Percentiles rank a stretch among this genome's conserved stretches.
Conservation (phyloP, 1,140 invertebrate species). For the Frieseomelitta varia region DNA sequence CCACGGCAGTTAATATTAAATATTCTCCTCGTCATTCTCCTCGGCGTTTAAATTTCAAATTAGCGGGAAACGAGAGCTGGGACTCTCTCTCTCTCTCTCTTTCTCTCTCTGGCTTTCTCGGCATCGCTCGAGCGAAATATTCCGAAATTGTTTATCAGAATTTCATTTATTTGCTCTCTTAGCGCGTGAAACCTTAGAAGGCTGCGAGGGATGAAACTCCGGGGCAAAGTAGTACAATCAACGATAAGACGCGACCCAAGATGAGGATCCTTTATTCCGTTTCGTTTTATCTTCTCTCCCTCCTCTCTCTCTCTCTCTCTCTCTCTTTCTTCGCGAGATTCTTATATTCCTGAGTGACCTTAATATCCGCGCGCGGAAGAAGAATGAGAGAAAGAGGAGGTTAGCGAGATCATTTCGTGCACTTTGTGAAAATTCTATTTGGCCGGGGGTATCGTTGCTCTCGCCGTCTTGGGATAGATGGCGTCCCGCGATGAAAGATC, state of each 20-base stretch:
- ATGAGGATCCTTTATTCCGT: constrained; percentile 35
- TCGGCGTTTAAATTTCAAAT: background rate
- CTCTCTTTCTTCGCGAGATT: background rate
- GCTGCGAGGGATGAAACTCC: background rate
- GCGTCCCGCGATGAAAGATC: constrained; percentile 3
- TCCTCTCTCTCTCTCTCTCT: no score
- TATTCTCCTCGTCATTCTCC: background rate
- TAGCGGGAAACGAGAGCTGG: background rate
- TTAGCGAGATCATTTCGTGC: constrained; percentile 43
- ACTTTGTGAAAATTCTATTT: constrained; percentile 44
- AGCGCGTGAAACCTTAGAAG: constrained; percentile 10
- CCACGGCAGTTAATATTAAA: background rate
- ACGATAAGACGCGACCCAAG: constrained; percentile 32
- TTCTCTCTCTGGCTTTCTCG: no score
- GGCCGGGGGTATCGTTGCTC: background rate
- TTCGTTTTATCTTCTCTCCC: constrained; percentile 27
- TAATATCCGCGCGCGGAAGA: constrained; percentile 40
- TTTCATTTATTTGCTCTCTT: constrained; percentile 34
- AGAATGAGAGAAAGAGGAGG: constrained; percentile 29
- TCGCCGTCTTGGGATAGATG: background rate
- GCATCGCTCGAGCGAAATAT: background rate
- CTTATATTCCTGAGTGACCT: constrained; percentile 47
- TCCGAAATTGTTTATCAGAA: constrained; percentile 23
- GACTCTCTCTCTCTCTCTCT: no score
- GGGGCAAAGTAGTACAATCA: constrained; percentile 30